phyloP scores from a whole-genome alignment of 1,140 invertebrate species.

The Hetaerina americana region DNA sequence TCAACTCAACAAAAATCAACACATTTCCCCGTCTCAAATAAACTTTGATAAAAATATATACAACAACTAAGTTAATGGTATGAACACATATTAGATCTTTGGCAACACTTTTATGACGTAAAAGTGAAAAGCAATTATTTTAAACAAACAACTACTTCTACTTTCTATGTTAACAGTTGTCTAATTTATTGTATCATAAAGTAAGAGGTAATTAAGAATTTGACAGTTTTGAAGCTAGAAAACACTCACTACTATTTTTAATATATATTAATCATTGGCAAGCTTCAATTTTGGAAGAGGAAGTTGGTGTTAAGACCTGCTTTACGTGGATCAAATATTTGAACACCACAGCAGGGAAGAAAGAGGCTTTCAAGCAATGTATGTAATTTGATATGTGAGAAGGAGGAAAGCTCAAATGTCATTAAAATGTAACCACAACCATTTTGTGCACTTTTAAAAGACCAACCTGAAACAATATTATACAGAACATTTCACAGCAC shows the following conservation, averaged over 20 bases:
- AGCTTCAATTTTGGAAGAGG: background rate
- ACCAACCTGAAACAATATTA: background rate
- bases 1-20: background rate
- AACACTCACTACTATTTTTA: background rate
- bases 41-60: background rate
- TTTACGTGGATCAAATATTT: background rate
- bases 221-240: background rate
- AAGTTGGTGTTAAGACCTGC: background rate
- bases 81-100: background rate
- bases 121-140: background rate
- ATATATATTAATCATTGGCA: background rate
- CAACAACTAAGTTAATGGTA: background rate
- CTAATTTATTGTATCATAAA: background rate
- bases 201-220: background rate
- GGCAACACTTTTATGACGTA: background rate
- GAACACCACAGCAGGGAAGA: background rate
- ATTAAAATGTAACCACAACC: background rate
- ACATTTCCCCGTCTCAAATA: background rate
- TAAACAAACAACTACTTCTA: background rate
- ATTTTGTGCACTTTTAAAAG: background rate
- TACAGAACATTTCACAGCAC: conserved; percentile 1
- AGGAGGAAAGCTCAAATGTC: background rate
- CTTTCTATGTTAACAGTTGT: background rate
- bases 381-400: background rate
- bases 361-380: background rate